A percentile compares a stretch with the other conserved stretches of the same genome.
Conservation (phyloP, 1,140 invertebrate species). For the Listronotus bonariensis region DNA sequence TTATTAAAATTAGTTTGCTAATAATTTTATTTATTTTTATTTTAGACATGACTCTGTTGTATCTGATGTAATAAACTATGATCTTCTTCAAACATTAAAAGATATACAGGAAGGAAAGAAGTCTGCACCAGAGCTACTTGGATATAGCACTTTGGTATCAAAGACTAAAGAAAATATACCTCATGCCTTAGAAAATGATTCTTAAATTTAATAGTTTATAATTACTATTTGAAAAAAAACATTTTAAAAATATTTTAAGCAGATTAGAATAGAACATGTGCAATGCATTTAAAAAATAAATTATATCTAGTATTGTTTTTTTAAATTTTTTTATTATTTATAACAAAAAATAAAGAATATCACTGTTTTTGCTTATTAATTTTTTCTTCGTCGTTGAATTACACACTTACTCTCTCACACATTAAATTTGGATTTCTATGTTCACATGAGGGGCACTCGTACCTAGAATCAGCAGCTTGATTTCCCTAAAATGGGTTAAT, state of each 20-base stretch:
- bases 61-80: constrained; percentile 89
- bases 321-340: constrained; percentile 8
- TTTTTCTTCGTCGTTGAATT: constrained; percentile 1
- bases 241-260: not conserved
- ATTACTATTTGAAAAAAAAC: not conserved
- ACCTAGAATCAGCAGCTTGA: constrained; percentile 54
- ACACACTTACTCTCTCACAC: constrained; percentile 45
- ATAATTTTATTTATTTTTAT: constrained; percentile 41
- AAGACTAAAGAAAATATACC: constrained; percentile 84
- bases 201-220: constrained; percentile 10
- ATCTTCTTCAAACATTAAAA: constrained; percentile 80
- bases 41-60: constrained; percentile 87
- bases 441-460: constrained; percentile 55
- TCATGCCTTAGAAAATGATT: constrained; percentile 66
- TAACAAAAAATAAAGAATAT: constrained; percentile 8
- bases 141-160: constrained; percentile 66
- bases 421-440: constrained; percentile 45
- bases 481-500: constrained; percentile 51
- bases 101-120: constrained; percentile 73
- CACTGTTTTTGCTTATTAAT: constrained; percentile 2
- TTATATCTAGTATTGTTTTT: constrained; percentile 21
- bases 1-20: too few relatives aligned
- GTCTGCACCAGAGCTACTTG: constrained; percentile 76
- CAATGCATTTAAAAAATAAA: constrained; percentile 26
- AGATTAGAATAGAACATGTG: constrained; percentile 1